Evolutionary conservation across 2,797 vertebrate species (phyloP), one percentile per base, ranked within the genome.

Genomic region (Aeoliscus strigatus): DNA sequence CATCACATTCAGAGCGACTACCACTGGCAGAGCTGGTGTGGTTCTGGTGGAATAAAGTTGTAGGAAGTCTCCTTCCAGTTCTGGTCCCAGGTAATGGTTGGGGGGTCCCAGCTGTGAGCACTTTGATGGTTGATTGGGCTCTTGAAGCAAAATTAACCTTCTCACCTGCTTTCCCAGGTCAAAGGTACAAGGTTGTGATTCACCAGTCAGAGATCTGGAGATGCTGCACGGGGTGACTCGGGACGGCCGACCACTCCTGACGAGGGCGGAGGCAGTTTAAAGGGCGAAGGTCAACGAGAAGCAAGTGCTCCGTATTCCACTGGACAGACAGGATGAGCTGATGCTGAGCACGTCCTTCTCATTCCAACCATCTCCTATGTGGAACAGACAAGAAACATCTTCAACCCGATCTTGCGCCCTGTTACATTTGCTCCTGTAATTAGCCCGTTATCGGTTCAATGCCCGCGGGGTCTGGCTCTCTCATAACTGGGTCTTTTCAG

Each of bases 61-160:
- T 35, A 46, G 37, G 57, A 54, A 13, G 50, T 56, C 61, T 66
- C 56, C 45, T 39, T 28, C 9, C 28, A 42, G 60, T 55, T 55
- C 42, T 34, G 47, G 52, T 74, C 55, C 53, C 38, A 46, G 67
- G 63, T 71, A 56, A 60, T 29, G 63, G 61, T 54, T 60, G 51
- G 45, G n/a, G 59, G 59, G 64, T 72, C 65, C 68, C 81, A 81
- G 77, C 75, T 84, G 81, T 63, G 65, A 65, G 51, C 24, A 29
- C 66, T 82, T 82, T 85, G 82, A 85, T 83, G 79, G 77, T 83
- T 69, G 81, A 70, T 63, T 83, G 74, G 80, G 60, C 65, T 75
- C 75, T 68, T 53, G 60, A 69, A 60, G 71, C 51, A 66, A 77
- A 79, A 76, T 75, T 58, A 81, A 72, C 53, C 57, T 69, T 50